A percentile compares a stretch with the other conserved stretches of the same genome.
phyloP scores from a whole-genome alignment of 2,113 vertebrate genomes.

The Cavia aperea region DNA sequence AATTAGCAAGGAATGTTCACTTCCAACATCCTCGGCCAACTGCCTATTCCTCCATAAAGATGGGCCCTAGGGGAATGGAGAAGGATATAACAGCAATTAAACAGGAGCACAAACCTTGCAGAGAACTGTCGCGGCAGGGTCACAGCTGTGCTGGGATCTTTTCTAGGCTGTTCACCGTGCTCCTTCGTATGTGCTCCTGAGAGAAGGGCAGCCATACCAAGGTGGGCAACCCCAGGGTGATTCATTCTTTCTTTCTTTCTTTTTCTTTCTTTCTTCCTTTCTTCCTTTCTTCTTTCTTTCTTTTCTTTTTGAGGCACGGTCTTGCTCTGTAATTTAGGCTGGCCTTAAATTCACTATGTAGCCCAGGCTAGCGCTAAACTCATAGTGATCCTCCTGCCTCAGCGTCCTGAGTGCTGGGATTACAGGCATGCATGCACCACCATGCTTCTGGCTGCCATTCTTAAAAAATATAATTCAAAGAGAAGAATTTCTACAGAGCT shows the following conservation, averaged over 20 bases:
- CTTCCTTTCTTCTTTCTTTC: too few relatives aligned
- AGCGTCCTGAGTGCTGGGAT: background rate
- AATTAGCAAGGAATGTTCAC: conserved; percentile 77
- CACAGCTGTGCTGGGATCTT: conserved; percentile 9
- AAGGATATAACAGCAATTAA: conserved; percentile 71
- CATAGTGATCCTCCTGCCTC: background rate
- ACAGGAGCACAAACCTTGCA: conserved; percentile 64
- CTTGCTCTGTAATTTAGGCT: background rate
- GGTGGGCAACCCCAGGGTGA: background rate
- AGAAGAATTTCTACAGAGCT: background rate
- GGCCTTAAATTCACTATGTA: background rate
- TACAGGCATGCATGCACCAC: background rate
- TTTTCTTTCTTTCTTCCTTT: too few relatives aligned
- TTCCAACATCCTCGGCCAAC: conserved; percentile 73
- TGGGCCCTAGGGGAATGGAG: conserved; percentile 61
- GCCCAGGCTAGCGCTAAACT: background rate
- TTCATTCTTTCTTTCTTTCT: background rate
- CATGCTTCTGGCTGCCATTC: background rate
- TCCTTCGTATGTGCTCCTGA: background rate
- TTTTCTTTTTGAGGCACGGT: background rate
- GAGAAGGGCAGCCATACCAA: background rate
- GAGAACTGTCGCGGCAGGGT: conserved; percentile 41
- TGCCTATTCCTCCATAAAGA: conserved; percentile 74
- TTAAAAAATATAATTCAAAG: background rate
- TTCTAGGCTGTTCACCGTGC: background rate